Conservation (phyloP, 2,888 invertebrate genomes). For the Idaea dimidiata region DNA sequence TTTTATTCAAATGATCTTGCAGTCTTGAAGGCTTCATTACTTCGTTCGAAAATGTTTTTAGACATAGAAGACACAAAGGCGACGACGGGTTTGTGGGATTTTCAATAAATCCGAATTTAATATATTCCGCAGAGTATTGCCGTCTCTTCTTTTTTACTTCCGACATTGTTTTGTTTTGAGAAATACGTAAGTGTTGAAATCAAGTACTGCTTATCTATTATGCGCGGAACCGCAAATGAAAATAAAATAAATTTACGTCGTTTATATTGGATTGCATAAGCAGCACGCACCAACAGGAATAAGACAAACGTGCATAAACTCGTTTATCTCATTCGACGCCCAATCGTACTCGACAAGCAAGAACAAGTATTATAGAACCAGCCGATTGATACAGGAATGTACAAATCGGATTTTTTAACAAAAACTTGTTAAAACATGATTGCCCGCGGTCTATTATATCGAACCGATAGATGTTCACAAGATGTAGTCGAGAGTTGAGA, state of each 20-base stretch:
- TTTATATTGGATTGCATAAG: slow-evolving; percentile 17
- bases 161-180: slow-evolving; percentile 26
- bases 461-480: too few relatives aligned
- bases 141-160: slow-evolving; percentile 31
- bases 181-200: slow-evolving; percentile 15
- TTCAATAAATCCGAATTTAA: slow-evolving; percentile 22
- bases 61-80: slow-evolving; percentile 29
- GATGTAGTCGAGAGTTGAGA: too few relatives aligned
- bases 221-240: slow-evolving; percentile 26
- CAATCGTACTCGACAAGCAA: slow-evolving; percentile 17
- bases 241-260: slow-evolving; percentile 20
- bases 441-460: slow-evolving; percentile 1
- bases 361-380: slow-evolving; percentile 15
- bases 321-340: slow-evolving; percentile 26
- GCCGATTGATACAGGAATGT: slow-evolving; percentile 16
- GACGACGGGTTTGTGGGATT: slow-evolving; percentile 24
- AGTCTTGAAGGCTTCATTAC: slow-evolving; percentile 24
- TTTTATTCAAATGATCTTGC: slow-evolving; percentile 32
- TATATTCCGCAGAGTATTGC: slow-evolving; percentile 23
- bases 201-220: slow-evolving; percentile 22
- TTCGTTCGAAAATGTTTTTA: slow-evolving; percentile 30
- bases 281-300: slow-evolving; percentile 23
- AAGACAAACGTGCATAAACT: slow-evolving; percentile 23
- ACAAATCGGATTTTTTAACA: slow-evolving; percentile 20
- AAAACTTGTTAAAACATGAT: slow-evolving; percentile 18